A percentile compares a stretch with the other conserved stretches of the same genome.
phyloP scores from a whole-genome alignment of 2,888 invertebrate genomes.

The Atherix ibis region DNA sequence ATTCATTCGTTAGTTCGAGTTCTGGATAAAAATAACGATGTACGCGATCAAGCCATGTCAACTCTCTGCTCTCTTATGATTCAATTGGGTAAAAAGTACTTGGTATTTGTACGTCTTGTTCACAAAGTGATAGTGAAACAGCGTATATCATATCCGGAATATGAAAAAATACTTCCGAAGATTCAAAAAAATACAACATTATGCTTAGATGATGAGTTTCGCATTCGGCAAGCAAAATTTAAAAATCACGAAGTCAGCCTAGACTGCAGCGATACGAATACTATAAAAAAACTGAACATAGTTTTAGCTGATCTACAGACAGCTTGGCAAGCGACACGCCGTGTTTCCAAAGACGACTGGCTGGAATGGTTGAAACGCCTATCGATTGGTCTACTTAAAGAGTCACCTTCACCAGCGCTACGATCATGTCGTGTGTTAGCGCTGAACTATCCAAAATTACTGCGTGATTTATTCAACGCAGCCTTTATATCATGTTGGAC shows the following conservation, averaged over 20 bases:
- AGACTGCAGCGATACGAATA: constrained; percentile 49
- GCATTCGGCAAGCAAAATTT: constrained; percentile 45
- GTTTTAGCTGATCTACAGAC: constrained; percentile 70
- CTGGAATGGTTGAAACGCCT: constrained; percentile 88
- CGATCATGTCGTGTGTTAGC: constrained; percentile 84
- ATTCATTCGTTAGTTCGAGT: constrained; percentile 86
- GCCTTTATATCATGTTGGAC: constrained; percentile 99
- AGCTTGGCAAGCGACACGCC: constrained; percentile 80
- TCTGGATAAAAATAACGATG: constrained; percentile 61
- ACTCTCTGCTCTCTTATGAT: constrained; percentile 74
- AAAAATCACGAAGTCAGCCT: constrained; percentile 56
- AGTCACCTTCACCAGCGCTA: constrained; percentile 88
- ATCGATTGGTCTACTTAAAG: constrained; percentile 83
- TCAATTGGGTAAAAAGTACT: constrained; percentile 80
- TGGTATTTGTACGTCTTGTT: constrained; percentile 84
- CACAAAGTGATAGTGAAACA: constrained; percentile 69
- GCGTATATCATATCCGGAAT: constrained; percentile 58
- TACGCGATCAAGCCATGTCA: constrained; percentile 73
- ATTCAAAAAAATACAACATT: constrained; percentile 57
- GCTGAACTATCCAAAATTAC: constrained; percentile 88
- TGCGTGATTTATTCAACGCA: constrained; percentile 93
- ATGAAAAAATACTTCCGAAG: constrained; percentile 62
- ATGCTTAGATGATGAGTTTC: constrained; percentile 58
- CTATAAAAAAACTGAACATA: constrained; percentile 67
- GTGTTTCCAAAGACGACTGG: constrained; percentile 98